Base-by-base conservation (phyloP, 2,797 vertebrate species). In the Poeciliopsis presidionis region DNA sequence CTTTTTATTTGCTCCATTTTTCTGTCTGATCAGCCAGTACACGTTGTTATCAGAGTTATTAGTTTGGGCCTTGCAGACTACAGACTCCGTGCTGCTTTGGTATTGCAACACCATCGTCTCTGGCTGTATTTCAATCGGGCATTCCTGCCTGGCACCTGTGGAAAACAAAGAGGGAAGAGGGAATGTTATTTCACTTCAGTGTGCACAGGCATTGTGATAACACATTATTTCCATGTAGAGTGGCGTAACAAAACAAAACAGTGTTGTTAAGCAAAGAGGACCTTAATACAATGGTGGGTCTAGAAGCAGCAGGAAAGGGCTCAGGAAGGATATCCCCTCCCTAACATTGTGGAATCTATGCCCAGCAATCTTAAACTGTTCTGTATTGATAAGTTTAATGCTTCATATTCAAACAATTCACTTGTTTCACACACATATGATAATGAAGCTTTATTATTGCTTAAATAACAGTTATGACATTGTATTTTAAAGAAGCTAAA, bases 241-340 rank as follows among this genome's bases (percentile, higher is more conserved):
- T 0, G 20, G 18, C 45, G 4, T 5, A 2, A n/a, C n/a, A 16
- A 75, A 2, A n/a, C n/a, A 20, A 75, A 76, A 65, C 2, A 22
- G 2, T 20, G 36, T 13, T 65, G 14, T 77, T 71, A 79, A 55
- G 28, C 2, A 1, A 55, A 55, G 18, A 57, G 22, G 0, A 20
- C 20, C 75, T 55, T 18, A 36, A n/a, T 86, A 91, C 84, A 91
- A 88, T 86, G 71, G n/a, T 53, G 67, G 57, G 65, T 85, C 53
- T 47, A 49, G 41, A 84, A 13, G 79, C 20, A 78, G 81, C 87
- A 92, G 88, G 91, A 88, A 91, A 86, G 14, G 59, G 33, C 57
- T 84, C 84, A 92, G 93, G 93, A 94, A 93, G 92, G 90, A 94
- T 87, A 84, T 57, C 45, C 71, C 84, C 88, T 82, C 89, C 75